Percentiles rank a stretch among this genome's conserved stretches.
Conservation (phyloP, 2,888 invertebrate species). For the Melinaea menophilus region DNA sequence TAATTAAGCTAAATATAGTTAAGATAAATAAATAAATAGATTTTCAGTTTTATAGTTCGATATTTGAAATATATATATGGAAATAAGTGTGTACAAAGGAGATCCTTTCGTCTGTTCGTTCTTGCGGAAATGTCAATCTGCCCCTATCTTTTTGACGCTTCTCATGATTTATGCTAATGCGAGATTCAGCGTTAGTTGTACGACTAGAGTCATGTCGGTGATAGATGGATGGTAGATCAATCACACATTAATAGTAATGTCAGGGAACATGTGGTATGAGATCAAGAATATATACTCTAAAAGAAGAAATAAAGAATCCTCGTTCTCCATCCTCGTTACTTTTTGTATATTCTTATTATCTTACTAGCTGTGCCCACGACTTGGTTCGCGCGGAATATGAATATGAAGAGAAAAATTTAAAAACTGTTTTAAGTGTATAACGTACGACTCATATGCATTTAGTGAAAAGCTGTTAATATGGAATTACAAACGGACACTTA, state of each 20-base stretch:
- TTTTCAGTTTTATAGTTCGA: neutral
- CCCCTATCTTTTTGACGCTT: neutral
- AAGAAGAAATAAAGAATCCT: too few species aligned
- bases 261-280: neutral
- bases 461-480: too few species aligned
- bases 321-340: too few species aligned
- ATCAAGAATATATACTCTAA: neutral
- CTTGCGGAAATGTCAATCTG: conserved; percentile 6
- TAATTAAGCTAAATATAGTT: too few species aligned
- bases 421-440: too few species aligned
- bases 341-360: too few species aligned
- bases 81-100: neutral
- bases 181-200: neutral
- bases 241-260: neutral
- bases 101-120: neutral
- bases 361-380: too few species aligned
- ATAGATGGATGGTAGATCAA: neutral
- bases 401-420: too few species aligned
- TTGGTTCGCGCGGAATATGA: too few species aligned
- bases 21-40: too few species aligned
- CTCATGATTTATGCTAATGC: conserved; percentile 5
- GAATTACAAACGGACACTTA: too few species aligned
- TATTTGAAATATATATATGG: neutral
- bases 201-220: neutral
- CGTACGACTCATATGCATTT: too few species aligned